Evolutionary conservation across 2,888 invertebrate genomes (phyloP).

Genomic region (Plagiodera versicolora): DNA sequence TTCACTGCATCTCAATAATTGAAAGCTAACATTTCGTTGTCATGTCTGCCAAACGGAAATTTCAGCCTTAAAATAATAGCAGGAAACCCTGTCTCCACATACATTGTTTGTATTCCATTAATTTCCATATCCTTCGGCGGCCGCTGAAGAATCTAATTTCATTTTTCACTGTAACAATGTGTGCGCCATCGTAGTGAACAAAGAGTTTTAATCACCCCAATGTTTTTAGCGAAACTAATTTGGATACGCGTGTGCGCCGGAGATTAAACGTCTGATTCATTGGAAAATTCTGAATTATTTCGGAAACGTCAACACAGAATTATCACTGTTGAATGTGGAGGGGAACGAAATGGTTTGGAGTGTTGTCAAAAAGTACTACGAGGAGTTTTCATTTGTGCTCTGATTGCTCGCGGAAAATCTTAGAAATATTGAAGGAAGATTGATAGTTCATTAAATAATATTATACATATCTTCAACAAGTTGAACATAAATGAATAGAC

Average conservation of each 20-base stretch:
- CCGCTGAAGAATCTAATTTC: background rate
- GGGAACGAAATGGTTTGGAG: no score
- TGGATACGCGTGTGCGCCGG: background rate
- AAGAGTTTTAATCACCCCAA: background rate
- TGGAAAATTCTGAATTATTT: no score
- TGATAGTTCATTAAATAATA: no score
- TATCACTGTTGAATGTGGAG: no score
- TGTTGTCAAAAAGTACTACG: no score
- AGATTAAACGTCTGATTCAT: background rate
- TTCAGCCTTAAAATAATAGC: background rate
- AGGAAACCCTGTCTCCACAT: background rate
- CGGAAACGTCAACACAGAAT: no score
- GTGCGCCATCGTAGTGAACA: background rate
- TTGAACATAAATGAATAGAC: no score
- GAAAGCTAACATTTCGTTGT: background rate
- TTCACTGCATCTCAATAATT: background rate
- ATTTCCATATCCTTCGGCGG: background rate
- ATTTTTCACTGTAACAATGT: background rate
- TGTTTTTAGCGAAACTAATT: background rate
- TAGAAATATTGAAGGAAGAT: no score
- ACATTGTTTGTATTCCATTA: background rate
- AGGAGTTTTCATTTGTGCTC: no score
- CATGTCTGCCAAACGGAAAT: background rate
- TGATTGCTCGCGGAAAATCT: no score
- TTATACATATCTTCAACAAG: no score